phyloP scores from a whole-genome alignment of 2,797 vertebrate genomes.

The Halcyon leucocephala region DNA sequence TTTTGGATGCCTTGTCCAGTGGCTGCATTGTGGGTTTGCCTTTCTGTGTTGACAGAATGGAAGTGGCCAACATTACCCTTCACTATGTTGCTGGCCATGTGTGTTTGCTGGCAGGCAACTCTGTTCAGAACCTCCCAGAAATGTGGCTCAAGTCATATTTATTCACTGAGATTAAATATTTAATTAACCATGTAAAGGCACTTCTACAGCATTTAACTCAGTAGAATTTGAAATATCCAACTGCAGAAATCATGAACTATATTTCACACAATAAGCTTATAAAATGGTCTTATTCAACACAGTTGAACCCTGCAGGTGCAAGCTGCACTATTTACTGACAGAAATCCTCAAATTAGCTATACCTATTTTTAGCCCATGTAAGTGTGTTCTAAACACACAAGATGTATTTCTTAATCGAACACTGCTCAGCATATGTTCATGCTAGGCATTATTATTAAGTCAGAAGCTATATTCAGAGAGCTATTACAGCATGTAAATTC shows the following conservation, averaged over 20 bases:
- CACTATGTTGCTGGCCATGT: background rate
- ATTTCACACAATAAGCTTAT: background rate
- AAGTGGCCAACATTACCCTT: background rate
- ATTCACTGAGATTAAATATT: background rate
- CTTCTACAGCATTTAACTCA: background rate
- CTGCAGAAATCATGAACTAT: background rate
- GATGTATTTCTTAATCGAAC: background rate
- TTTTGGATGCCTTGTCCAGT: background rate
- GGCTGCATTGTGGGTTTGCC: background rate
- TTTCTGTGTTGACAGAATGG: background rate
- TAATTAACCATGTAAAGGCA: background rate
- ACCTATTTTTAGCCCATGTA: background rate
- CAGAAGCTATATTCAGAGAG: background rate
- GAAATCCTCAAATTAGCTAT: background rate
- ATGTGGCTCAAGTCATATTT: background rate
- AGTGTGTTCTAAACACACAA: background rate
- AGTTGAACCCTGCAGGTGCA: background rate
- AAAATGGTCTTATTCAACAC: background rate
- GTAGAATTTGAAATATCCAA: background rate
- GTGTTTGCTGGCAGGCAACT: background rate
- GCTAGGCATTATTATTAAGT: background rate
- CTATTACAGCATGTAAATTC: background rate
- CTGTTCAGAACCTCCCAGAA: background rate
- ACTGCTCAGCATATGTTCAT: background rate
- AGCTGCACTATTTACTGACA: background rate